These are phyloP conservation scores for Atethmia centrago DNA, from an alignment of 2,888 invertebrate species.

Conservation along the genomic window DNA sequence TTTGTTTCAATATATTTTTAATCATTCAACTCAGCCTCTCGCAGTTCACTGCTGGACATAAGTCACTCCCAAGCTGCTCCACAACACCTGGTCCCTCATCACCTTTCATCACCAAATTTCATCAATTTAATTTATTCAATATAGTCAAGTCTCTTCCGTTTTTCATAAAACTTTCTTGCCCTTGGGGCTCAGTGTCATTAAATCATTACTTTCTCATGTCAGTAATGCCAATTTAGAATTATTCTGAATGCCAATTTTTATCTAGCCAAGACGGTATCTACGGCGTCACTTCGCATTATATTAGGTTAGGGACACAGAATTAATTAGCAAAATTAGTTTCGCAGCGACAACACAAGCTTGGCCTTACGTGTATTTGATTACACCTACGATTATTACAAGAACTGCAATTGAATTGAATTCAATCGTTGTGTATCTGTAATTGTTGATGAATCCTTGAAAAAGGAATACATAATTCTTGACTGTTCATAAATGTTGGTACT, in stretches of 20 bases:
- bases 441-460: conserved; percentile 72
- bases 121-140: not conserved
- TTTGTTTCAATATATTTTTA: not conserved
- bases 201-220: not conserved
- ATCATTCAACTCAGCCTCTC: not conserved
- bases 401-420: conserved; percentile 72
- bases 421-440: conserved; percentile 71
- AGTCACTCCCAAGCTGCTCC: not conserved
- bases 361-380: conserved; percentile 69
- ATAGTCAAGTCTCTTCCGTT: not conserved
- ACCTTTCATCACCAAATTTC: no score
- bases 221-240: conserved; percentile 20
- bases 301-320: conserved; percentile 65
- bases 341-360: conserved; percentile 59
- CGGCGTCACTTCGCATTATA: conserved; percentile 45
- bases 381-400: conserved; percentile 69
- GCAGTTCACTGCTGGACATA: not conserved
- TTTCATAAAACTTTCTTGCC: not conserved
- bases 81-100: not conserved
- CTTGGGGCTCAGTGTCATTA: not conserved
- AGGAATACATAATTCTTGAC: conserved; percentile 66
- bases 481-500: conserved; percentile 64
- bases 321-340: conserved; percentile 61
- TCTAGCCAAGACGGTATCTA: conserved; percentile 40
- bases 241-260: conserved; percentile 26